Evolutionary conservation across 1,140 invertebrate species (phyloP), one percentile per base, ranked within the genome.

Genomic region (Drosophila lacertosa): DNA sequence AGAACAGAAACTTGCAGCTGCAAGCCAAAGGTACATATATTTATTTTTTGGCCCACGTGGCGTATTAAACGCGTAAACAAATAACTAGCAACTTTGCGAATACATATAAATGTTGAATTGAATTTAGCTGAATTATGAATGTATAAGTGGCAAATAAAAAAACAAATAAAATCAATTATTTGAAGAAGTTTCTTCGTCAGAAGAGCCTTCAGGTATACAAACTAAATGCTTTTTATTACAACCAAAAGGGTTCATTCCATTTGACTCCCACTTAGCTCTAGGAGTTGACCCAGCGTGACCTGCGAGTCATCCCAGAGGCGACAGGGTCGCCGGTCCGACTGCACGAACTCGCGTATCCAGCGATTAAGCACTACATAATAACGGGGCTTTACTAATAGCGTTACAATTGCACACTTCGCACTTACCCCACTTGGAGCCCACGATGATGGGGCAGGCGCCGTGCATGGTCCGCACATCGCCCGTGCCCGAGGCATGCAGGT

Each of bases 381-480:
- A 33, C 40, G 13, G 5, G 0, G 65, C 54, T 18, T 57, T 11
- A 35, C 13, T 37, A 50, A 53, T 33, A 35, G 6, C 11, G 7
- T 16, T 16, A 4, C 20, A 42, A 24, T 13, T 24, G 4, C 5
- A 26, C 6, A 11, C 13, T 64, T 29, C 4, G 32, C 4, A 22
- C 86, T 69, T 55, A 91, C 90, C 97, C 98, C 98, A 99, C 93
- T 99, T 99, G 9, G 96, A 96, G 48, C 98, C 98, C 0, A 96
- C 94, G n/a, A 99, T 94, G 35, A 99, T 98, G 33, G 98, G 98
- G 92, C 98, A 99, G 29, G 97, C 98, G 15, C 98, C 98, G 92
- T 99, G 98, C 54, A 97, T 92, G 0, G 97, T 99, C 65, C 94
- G 93, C 47, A 94, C 93, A 93, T 99, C 97, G 6, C 97, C 97